Conservation (phyloP, 2,113 vertebrate species). For the Ranitomeya imitator region DNA sequence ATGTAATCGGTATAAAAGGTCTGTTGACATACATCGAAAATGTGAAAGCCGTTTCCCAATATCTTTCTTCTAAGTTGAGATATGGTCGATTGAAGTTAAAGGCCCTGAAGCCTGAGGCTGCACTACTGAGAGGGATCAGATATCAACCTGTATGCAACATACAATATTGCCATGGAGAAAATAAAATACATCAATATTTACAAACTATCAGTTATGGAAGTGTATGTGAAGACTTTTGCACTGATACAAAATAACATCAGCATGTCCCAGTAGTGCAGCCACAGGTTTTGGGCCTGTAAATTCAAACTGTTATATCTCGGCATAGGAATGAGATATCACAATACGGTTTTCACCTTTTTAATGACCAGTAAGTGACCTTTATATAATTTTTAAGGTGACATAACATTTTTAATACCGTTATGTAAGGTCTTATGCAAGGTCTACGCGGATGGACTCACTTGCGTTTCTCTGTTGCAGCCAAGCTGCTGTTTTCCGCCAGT, state of each 20-base stretch:
- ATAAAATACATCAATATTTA: background rate
- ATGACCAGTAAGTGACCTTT: background rate
- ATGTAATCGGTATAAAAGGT: background rate
- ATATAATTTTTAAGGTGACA: no score
- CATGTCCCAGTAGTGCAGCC: background rate
- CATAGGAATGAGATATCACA: background rate
- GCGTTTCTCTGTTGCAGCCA: constrained; percentile 75
- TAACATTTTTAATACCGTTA: no score
- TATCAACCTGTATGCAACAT: background rate
- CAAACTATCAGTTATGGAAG: background rate
- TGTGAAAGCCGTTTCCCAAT: background rate
- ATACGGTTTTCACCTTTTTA: background rate
- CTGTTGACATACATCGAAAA: background rate
- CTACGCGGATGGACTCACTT: background rate
- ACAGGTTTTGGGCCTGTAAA: background rate
- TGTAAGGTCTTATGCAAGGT: background rate
- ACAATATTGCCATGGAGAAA: background rate
- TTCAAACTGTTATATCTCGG: background rate
- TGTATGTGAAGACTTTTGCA: background rate
- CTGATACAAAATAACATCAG: background rate
- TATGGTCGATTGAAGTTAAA: background rate
- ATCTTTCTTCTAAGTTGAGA: background rate
- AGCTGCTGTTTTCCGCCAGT: constrained; percentile 90
- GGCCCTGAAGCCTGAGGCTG: background rate
- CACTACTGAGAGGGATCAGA: background rate